Evolutionary conservation across 2,888 invertebrate species (phyloP).

Genomic region (Timema podura): DNA sequence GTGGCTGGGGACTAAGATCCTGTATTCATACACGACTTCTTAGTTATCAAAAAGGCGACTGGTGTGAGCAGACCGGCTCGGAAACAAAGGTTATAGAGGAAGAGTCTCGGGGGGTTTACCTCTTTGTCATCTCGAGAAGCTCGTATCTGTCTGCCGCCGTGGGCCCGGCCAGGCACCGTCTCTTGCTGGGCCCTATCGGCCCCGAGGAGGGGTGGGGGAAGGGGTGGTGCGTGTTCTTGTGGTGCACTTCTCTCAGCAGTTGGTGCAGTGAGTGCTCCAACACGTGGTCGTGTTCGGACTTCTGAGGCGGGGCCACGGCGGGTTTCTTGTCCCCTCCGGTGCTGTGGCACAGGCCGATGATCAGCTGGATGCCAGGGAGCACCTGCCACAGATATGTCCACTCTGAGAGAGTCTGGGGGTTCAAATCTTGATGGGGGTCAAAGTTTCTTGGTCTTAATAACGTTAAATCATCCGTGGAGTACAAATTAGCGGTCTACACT

Average conservation of each 20-base stretch:
- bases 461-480: no score
- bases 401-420: no score
- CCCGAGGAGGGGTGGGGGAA: conserved; percentile 95
- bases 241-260: conserved; percentile 85
- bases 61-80: no score
- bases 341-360: conserved; percentile 88
- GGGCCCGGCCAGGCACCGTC: conserved; percentile 86
- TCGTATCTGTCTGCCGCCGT: conserved; percentile 85
- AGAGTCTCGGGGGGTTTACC: neutral
- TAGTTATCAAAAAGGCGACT: no score
- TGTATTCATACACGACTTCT: no score
- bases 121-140: conserved; percentile 80
- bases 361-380: conserved; percentile 87
- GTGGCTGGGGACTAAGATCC: no score
- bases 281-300: conserved; percentile 88
- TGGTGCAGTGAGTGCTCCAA: conserved; percentile 95
- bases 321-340: conserved; percentile 57
- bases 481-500: no score
- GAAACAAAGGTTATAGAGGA: no score
- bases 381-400: conserved; percentile 52
- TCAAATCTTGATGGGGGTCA: no score
- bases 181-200: conserved; percentile 87
- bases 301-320: conserved; percentile 45
- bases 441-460: no score
- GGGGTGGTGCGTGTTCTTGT: conserved; percentile 87